Percentiles rank a stretch among this genome's conserved stretches.
Conservation (phyloP, 1,140 invertebrate genomes). For the Drosophila parvula region DNA sequence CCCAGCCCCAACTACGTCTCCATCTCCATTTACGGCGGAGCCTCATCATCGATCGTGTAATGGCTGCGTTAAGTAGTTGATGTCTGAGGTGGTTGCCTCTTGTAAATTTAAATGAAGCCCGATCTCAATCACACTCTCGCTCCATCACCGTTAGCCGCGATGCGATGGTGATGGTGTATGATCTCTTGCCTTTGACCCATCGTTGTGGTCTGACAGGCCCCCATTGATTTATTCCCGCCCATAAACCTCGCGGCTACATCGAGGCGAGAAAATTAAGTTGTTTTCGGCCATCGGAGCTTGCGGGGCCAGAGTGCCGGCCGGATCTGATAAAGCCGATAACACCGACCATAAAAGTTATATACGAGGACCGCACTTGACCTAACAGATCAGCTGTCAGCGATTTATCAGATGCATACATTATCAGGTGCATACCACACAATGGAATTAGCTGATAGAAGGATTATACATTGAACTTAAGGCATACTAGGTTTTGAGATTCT, state of each 20-base stretch:
- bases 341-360: slow-evolving; percentile 73
- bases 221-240: slow-evolving; percentile 71
- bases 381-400: slow-evolving; percentile 64
- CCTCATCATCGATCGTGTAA: slow-evolving; percentile 69
- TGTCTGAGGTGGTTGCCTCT: slow-evolving; percentile 61
- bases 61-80: slow-evolving; percentile 82
- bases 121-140: slow-evolving; percentile 29
- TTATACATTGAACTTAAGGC: background rate
- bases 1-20: background rate
- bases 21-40: background rate
- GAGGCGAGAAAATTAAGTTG: slow-evolving; percentile 81
- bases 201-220: slow-evolving; percentile 41
- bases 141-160: slow-evolving; percentile 61
- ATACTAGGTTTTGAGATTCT: background rate
- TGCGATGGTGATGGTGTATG: slow-evolving; percentile 32
- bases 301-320: slow-evolving; percentile 17
- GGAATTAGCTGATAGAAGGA: background rate
- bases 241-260: slow-evolving; percentile 55
- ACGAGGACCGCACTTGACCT: slow-evolving; percentile 56
- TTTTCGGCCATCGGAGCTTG: slow-evolving; percentile 35
- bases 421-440: slow-evolving; percentile 16
- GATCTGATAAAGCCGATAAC: slow-evolving; percentile 68
- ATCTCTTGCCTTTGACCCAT: slow-evolving; percentile 75
- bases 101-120: slow-evolving; percentile 80
- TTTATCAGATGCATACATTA: slow-evolving; percentile 50